A percentile compares a stretch with the other conserved stretches of the same genome.
phyloP scores from a whole-genome alignment of 2,113 vertebrate genomes.

The Epinephelus cyanopodus region DNA sequence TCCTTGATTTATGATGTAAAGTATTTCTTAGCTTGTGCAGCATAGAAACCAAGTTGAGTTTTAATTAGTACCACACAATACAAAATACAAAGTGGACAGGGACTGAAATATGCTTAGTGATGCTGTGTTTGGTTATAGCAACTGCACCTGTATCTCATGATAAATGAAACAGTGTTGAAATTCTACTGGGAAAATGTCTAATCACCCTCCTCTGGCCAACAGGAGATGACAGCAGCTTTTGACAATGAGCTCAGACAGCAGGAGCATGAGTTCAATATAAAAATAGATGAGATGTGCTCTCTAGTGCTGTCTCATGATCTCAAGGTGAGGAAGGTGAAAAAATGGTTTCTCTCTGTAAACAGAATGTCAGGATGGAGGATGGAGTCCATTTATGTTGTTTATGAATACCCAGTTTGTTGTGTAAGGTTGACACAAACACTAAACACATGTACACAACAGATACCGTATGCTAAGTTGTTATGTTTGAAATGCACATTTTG shows the following conservation, averaged over 20 bases:
- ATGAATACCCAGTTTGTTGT: neutral
- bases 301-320: conserved; percentile 81
- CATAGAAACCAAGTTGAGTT: neutral
- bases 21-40: neutral
- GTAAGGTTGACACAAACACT: neutral
- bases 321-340: conserved; percentile 75
- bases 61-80: neutral
- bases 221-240: conserved; percentile 86
- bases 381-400: neutral
- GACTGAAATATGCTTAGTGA: neutral
- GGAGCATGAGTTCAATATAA: conserved; percentile 83
- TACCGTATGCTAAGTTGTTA: neutral
- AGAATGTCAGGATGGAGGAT: neutral
- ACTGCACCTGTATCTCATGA: neutral
- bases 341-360: neutral
- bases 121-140: neutral
- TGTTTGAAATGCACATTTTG: neutral
- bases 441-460: neutral
- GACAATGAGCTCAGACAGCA: conserved; percentile 77
- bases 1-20: neutral
- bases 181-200: neutral
- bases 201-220: conserved; percentile 7
- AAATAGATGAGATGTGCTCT: conserved; percentile 78
- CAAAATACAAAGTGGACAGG: neutral
- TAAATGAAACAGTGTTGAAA: neutral